Evolutionary conservation across 2,797 vertebrate species (phyloP).

Genomic region (Balearica regulorum): DNA sequence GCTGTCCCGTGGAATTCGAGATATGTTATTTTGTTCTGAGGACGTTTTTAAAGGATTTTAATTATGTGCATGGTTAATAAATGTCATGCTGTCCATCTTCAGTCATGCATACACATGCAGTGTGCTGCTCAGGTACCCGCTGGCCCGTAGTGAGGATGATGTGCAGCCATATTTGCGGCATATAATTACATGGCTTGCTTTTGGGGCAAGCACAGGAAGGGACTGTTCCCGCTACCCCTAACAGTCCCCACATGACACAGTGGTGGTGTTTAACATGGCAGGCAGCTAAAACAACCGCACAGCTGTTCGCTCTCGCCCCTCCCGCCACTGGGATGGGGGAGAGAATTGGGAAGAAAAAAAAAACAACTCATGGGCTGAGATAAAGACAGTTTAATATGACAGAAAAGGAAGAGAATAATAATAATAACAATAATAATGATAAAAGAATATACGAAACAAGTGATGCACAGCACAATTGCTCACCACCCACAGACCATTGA

Average conservation of each 20-base stretch:
- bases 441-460: too few species aligned
- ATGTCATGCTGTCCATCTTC: constrained; percentile 22
- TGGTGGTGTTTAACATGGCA: too few species aligned
- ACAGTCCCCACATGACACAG: neutral
- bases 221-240: neutral
- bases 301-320: too few species aligned
- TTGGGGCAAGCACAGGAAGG: neutral
- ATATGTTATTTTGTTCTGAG: constrained; percentile 28
- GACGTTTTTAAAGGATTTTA: constrained; percentile 31
- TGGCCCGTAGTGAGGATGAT: neutral
- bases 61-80: constrained; percentile 56
- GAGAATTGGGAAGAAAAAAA: too few species aligned
- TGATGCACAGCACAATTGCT: too few species aligned
- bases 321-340: too few species aligned
- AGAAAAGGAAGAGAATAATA: too few species aligned
- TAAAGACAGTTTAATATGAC: too few species aligned
- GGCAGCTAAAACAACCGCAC: too few species aligned
- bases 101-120: neutral
- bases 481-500: too few species aligned
- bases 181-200: neutral
- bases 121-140: neutral
- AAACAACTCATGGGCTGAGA: too few species aligned
- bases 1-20: constrained; percentile 23
- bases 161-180: neutral
- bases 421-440: too few species aligned